Base-by-base conservation (phyloP, 2,888 invertebrate species). In the Arrhopalites spinosus region DNA sequence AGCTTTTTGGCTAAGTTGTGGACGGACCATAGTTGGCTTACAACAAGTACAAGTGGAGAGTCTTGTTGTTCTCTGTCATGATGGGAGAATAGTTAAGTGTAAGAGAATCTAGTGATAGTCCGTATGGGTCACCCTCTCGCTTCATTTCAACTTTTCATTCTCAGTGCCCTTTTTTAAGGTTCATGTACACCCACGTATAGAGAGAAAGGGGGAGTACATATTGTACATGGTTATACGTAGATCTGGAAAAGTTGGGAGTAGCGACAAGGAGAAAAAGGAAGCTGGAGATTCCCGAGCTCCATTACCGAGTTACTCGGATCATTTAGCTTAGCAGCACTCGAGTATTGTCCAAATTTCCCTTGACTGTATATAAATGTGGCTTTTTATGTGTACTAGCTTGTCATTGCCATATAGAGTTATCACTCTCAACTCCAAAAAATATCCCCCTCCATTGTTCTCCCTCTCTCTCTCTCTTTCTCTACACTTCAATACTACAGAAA, bases 221-320 rank as follows among this genome's bases (percentile, higher is more conserved):
- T n/a, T 17, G 20, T 53, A 53, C 20, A 53, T 45, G n/a, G 47
- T 53, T 53, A n/a, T 53, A 53, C 20, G 53, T 53, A 36, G 3
- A 36, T 36, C 36, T 11, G 5, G 11, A 36, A 36, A 36, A 36
- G 36, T 36, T 36, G 36, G 36, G 36, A 36, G n/a, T n/a, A n/a
- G n/a, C n/a, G n/a, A n/a, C n/a, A n/a, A 23, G 23, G 59, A 23
- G n/a, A 59, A 23, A 59, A 23, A 20, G 59, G 20, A n/a, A 59
- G 36, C 11, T 23, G 17, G 2, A 20, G 36, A 36, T 36, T 36
- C 36, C 11, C 73, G 59, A 30, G 73, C 61, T 73, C 76, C 69
- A 77, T 77, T 77, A 73, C 69, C 36, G 63, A 77, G 64, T 73
- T 77, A 69, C 73, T 56, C 70, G 76, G 64, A 73, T 77, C 76